phyloP scores from a whole-genome alignment of 2,113 vertebrate species.

The Numenius arquata region DNA sequence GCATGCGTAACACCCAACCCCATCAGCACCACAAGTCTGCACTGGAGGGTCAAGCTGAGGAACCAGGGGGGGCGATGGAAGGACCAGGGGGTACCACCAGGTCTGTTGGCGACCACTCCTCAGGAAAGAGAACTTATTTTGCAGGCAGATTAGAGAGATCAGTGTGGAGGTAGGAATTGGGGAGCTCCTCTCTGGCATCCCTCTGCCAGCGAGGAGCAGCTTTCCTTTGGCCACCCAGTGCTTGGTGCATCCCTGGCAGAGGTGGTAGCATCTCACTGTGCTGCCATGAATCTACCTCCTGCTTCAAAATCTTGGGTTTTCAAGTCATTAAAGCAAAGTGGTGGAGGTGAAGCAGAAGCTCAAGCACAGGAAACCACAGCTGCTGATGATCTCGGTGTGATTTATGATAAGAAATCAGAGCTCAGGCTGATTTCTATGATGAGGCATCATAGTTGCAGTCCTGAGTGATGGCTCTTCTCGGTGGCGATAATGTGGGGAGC shows the following conservation, averaged over 20 bases:
- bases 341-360: not conserved
- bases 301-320: not conserved
- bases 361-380: not conserved
- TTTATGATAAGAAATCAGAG: not conserved
- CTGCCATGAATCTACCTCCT: not conserved
- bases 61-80: not conserved
- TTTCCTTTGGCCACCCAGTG: not conserved
- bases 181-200: not conserved
- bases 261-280: fast-evolving
- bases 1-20: fast-evolving
- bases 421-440: not conserved
- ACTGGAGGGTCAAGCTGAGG: not conserved
- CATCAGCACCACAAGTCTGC: fast-evolving
- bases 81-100: too few species aligned
- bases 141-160: not conserved
- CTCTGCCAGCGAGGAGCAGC: not conserved
- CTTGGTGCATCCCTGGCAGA: not conserved
- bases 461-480: not conserved
- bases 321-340: not conserved
- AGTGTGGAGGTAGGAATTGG: not conserved
- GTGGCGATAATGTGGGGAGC: not conserved
- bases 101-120: not conserved
- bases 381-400: not conserved
- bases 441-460: not conserved
- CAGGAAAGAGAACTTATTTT: not conserved